Base-by-base conservation (phyloP, 2,113 vertebrate species). In the Meriones unguiculatus region DNA sequence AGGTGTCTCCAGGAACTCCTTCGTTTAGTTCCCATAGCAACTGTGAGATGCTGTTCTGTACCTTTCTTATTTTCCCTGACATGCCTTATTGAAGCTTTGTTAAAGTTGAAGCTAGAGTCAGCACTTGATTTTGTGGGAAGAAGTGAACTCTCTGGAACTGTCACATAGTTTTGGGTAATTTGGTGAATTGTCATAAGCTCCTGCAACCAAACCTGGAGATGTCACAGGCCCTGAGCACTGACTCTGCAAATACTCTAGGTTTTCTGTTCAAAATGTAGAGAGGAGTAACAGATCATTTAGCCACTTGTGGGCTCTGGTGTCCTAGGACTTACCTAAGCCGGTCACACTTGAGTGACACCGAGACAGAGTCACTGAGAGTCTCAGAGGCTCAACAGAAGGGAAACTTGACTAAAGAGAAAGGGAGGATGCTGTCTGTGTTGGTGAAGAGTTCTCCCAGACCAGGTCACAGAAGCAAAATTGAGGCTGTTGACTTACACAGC, bases 21-120 rank as follows among this genome's bases (percentile, higher is more conserved):
- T 94, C 41, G 38, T 93, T 65, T 54, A 41, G 15, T 85, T 92
- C 30, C n/a, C 15, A 59, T 52, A 92, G 15, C 6, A 92, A n/a
- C 32, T 41, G 46, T 32, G 62, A 91, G n/a, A 28, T 80, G 13
- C 12, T 95, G 24, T 25, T 73, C 20, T 73, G 57, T 69, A 82
- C 4, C 35, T 32, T 41, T 5, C 13, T 22, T 67, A 20, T n/a
- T 70, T 10, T 5, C 6, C 3, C 2, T 13, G 0, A 25, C 69
- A 25, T 30, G 62, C 84, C 32, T 84, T 69, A 54, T 1, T 94
- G 14, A 90, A 87, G 86, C 46, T 93, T 89, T 50, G 22, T 69
- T 73, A 89, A 93, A 91, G 41, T 11, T 90, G 41, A 92, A 78
- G 20, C 38, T 35, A 50, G 3, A 73, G 28, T 62, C 22, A 78